Conservation (phyloP, 2,113 vertebrate genomes). For the Myodes glareolus region DNA sequence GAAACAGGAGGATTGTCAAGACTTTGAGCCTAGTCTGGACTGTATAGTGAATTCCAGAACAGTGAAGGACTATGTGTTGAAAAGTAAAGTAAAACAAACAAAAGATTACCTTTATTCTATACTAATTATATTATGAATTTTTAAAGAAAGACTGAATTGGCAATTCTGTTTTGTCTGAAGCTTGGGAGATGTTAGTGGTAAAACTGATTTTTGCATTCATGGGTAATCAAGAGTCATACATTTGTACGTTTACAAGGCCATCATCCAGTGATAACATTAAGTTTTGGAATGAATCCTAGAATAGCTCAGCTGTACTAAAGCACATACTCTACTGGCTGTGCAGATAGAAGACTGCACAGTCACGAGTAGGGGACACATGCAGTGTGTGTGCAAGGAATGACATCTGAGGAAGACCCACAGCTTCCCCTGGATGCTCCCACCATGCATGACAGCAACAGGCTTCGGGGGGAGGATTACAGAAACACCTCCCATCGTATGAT, state of each 20-base stretch:
- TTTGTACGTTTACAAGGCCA: not conserved
- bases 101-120: not conserved
- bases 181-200: not conserved
- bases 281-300: slow-evolving; percentile 57
- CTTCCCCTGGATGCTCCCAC: slow-evolving; percentile 46
- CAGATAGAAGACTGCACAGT: not conserved
- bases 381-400: not conserved
- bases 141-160: not conserved
- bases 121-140: not conserved
- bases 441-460: not conserved
- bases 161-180: slow-evolving; percentile 32
- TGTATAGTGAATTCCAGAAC: not conserved
- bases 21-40: not conserved
- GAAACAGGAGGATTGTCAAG: not conserved
- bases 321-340: not conserved
- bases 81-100: not conserved
- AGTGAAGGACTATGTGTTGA: not conserved
- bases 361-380: slow-evolving; percentile 37
- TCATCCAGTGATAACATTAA: slow-evolving; percentile 62
- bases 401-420: slow-evolving; percentile 32
- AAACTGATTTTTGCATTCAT: not conserved
- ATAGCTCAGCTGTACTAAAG: slow-evolving; percentile 52
- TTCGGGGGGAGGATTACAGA: not conserved
- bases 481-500: slow-evolving; percentile 30
- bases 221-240: not conserved